Conservation (phyloP, 2,113 vertebrate species). For the Thalassoma bifasciatum region DNA sequence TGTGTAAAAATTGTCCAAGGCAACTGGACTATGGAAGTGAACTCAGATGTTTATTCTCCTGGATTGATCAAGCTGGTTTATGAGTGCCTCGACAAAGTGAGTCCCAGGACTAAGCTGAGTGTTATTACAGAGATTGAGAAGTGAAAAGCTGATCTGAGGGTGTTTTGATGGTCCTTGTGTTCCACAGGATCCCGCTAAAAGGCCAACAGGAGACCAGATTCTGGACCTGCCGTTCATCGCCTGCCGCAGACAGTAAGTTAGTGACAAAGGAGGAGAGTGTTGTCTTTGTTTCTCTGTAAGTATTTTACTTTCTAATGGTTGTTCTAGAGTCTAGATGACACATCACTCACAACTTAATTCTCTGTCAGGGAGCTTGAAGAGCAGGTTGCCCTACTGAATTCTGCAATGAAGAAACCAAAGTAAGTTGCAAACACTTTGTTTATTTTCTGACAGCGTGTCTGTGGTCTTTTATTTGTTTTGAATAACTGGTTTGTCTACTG, state of each 20-base stretch:
- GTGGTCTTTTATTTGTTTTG: background rate
- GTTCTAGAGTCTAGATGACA: no score
- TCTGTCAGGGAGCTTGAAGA: constrained; percentile 91
- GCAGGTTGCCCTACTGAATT: constrained; percentile 92
- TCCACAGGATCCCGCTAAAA: constrained; percentile 91
- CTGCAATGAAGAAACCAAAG: constrained; percentile 94
- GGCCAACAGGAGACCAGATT: constrained; percentile 92
- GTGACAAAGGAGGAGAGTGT: background rate
- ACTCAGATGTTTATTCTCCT: constrained; percentile 89
- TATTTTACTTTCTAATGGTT: no score
- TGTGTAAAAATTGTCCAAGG: constrained; percentile 99
- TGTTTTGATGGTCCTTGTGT: constrained; percentile 57
- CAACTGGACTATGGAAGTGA: constrained; percentile 95
- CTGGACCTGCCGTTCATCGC: constrained; percentile 89
- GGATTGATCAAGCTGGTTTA: constrained; percentile 92
- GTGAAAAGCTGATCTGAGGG: background rate
- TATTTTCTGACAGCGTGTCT: background rate
- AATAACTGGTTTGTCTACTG: background rate
- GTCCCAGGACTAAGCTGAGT: constrained; percentile 26
- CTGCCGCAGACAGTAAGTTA: constrained; percentile 87
- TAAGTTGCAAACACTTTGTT: constrained; percentile 69
- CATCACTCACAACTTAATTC: background rate
- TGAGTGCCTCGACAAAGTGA: constrained; percentile 93
- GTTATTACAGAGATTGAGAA: background rate
- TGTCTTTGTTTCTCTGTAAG: background rate